phyloP scores from a whole-genome alignment of 2,113 vertebrate genomes.

The Gasterosteus nipponicus region DNA sequence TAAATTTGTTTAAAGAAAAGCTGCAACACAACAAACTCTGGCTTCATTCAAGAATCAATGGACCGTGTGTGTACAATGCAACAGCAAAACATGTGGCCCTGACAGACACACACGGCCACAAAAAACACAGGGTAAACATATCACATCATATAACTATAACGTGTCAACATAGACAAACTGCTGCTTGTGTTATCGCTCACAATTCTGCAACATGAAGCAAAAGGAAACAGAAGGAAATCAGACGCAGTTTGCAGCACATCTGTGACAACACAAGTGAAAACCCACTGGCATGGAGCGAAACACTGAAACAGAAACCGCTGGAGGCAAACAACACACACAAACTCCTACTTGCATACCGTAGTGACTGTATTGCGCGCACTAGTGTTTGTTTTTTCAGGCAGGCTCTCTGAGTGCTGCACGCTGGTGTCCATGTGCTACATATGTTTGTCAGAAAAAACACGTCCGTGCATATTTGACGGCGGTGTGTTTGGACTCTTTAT shows the following conservation, averaged over 20 bases:
- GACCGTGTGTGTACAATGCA: constrained; percentile 9
- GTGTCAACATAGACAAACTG: constrained; percentile 3
- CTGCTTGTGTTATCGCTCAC: neutral
- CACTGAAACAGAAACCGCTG: constrained; percentile 57
- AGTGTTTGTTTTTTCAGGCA: constrained; percentile 48
- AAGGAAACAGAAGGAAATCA: constrained; percentile 50
- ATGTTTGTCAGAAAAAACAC: constrained; percentile 32
- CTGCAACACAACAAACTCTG: neutral
- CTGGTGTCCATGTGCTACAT: constrained; percentile 22
- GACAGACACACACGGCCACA: constrained; percentile 7
- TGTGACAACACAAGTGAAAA: constrained; percentile 69
- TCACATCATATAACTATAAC: neutral
- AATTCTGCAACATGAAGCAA: constrained; percentile 23
- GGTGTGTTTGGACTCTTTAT: constrained; percentile 15
- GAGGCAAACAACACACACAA: constrained; percentile 58
- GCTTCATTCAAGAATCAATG: constrained; percentile 18
- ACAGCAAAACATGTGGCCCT: constrained; percentile 11
- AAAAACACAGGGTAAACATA: constrained; percentile 11
- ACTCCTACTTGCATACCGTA: constrained; percentile 35
- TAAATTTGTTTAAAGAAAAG: neutral
- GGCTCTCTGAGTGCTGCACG: constrained; percentile 17
- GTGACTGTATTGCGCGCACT: constrained; percentile 43
- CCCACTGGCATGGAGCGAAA: constrained; percentile 51
- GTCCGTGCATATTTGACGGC: constrained; percentile 31
- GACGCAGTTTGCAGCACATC: constrained; percentile 64